These are phyloP conservation scores for Mormyrus lacerda DNA, from an alignment of 2,113 vertebrate species.

Conservation along the genomic window DNA sequence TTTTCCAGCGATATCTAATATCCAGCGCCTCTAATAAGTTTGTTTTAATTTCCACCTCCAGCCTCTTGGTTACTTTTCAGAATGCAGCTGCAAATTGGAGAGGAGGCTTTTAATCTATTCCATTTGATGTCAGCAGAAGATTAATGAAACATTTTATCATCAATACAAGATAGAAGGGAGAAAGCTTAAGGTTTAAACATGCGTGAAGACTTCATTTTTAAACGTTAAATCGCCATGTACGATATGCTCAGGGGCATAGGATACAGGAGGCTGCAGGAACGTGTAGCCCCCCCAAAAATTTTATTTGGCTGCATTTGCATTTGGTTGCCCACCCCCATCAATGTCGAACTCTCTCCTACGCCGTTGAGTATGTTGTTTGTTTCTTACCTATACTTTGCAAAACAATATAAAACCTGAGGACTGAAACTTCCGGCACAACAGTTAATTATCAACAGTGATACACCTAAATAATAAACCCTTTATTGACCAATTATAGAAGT, in stretches of 20 bases:
- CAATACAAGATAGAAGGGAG: not conserved
- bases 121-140: not conserved
- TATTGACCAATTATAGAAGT: not conserved
- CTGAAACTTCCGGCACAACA: not conserved
- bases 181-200: not conserved
- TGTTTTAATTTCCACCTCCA: conserved; percentile 11
- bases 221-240: not conserved
- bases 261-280: not conserved
- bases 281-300: not conserved
- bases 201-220: not conserved
- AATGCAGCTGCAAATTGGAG: not conserved
- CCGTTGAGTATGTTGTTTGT: not conserved
- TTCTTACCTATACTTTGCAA: not conserved
- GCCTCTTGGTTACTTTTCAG: not conserved
- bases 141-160: not conserved
- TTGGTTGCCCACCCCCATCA: not conserved
- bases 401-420: not conserved
- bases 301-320: not conserved
- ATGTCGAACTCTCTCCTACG: not conserved
- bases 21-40: conserved; percentile 33
- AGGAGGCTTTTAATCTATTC: conserved; percentile 6
- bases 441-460: not conserved
- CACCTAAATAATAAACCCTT: not conserved
- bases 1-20: conserved; percentile 34
- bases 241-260: not conserved